These are phyloP conservation scores for Perizoma affinitatum DNA, from an alignment of 2,888 invertebrate species.

Conservation along the genomic window DNA sequence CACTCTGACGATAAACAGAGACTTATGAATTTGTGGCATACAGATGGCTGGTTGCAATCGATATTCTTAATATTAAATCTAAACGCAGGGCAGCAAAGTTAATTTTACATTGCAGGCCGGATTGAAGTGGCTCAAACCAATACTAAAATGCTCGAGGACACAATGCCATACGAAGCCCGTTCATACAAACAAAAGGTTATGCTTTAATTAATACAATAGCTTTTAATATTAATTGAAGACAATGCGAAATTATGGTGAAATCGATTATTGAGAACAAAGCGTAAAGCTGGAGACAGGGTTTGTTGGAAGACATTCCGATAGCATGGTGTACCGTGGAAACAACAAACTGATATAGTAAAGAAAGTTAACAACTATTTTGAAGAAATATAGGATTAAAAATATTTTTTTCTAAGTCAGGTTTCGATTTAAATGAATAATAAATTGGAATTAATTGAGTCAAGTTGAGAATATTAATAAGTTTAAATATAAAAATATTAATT, in stretches of 20 bases:
- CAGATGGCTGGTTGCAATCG: no score
- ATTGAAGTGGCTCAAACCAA: conserved; percentile 9
- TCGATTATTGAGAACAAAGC: conserved; percentile 22
- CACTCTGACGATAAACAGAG: conserved; percentile 1
- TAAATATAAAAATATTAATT: no score
- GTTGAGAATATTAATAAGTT: no score
- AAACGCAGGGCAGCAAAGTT: background rate
- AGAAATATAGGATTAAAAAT: no score
- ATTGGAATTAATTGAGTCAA: no score
- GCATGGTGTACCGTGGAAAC: background rate
- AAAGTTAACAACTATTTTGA: no score
- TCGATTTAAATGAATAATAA: no score
- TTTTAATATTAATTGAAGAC: conserved; percentile 34
- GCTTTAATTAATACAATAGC: conserved; percentile 38
- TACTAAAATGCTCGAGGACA: conserved; percentile 43
- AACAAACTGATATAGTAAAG: background rate
- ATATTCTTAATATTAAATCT: background rate
- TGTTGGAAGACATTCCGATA: background rate
- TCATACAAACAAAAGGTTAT: conserved; percentile 35
- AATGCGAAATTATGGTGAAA: conserved; percentile 28
- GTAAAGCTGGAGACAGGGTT: background rate
- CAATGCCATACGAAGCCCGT: conserved; percentile 37
- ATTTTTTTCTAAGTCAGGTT: no score
- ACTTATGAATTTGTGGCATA: no score
- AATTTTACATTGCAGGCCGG: background rate